These are phyloP conservation scores for Catostomus latipinnis DNA, from an alignment of 2,797 vertebrate species.

Conservation along the genomic window DNA sequence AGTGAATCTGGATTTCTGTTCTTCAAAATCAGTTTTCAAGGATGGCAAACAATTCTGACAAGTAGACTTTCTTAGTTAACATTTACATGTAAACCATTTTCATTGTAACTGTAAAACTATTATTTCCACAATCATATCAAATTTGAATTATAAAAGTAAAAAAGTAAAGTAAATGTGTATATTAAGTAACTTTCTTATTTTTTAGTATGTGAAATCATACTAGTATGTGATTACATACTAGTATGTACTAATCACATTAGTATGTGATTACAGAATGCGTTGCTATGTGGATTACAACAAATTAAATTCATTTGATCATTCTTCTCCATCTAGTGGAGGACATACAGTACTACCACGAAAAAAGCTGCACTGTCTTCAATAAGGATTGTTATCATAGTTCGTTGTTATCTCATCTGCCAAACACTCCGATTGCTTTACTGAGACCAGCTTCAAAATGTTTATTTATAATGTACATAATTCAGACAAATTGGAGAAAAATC, in stretches of 20 bases:
- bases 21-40: background rate
- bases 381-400: background rate
- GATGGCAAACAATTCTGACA: background rate
- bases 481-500: too few relatives aligned
- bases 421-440: too few relatives aligned
- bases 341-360: conserved; percentile 8
- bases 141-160: too few relatives aligned
- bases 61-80: background rate
- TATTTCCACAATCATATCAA: too few relatives aligned
- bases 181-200: too few relatives aligned
- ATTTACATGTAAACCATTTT: conserved; percentile 1
- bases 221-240: too few relatives aligned
- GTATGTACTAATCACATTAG: too few relatives aligned
- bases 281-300: background rate
- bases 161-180: too few relatives aligned
- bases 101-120: background rate
- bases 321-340: conserved; percentile 64
- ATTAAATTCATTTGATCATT: background rate
- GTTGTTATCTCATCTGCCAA: too few relatives aligned
- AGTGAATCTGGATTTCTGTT: background rate
- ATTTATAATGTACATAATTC: background rate
- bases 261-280: background rate
- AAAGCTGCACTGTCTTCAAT: background rate
- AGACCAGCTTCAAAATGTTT: too few relatives aligned
- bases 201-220: too few relatives aligned